These are phyloP conservation scores for Cerceris ruficornis DNA, from an alignment of 2,888 invertebrate genomes.

Conservation along the genomic window DNA sequence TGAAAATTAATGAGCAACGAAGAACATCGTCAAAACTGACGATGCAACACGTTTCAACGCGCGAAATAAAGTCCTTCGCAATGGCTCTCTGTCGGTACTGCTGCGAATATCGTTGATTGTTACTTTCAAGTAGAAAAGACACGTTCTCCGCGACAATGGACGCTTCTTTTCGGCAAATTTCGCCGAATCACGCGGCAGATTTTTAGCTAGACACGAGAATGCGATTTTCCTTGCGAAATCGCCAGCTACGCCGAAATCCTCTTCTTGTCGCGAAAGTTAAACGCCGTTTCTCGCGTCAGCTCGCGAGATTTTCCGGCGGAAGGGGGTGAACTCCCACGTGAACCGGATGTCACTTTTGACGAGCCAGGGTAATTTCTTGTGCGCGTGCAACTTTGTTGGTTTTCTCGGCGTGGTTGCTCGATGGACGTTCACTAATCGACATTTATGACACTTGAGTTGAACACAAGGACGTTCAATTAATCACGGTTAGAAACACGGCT, in stretches of 20 bases:
- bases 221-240: too few species aligned
- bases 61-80: background rate
- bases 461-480: conserved; percentile 8
- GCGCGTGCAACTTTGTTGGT: too few species aligned
- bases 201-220: background rate
- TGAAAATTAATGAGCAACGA: conserved; percentile 19
- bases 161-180: background rate
- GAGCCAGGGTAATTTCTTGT: too few species aligned
- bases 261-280: too few species aligned
- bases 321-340: too few species aligned
- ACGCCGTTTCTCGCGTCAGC: too few species aligned
- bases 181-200: background rate
- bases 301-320: too few species aligned
- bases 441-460: conserved; percentile 1
- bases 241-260: too few species aligned
- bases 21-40: conserved; percentile 28
- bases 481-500: background rate
- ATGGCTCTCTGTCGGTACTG: background rate
- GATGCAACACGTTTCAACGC: background rate
- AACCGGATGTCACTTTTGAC: too few species aligned
- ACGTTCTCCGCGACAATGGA: conserved; percentile 9
- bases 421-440: background rate
- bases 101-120: background rate
- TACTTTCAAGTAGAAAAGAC: conserved; percentile 35
- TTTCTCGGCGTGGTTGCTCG: background rate